Conservation (phyloP, 2,888 invertebrate genomes). For the Machimus rusticus region DNA sequence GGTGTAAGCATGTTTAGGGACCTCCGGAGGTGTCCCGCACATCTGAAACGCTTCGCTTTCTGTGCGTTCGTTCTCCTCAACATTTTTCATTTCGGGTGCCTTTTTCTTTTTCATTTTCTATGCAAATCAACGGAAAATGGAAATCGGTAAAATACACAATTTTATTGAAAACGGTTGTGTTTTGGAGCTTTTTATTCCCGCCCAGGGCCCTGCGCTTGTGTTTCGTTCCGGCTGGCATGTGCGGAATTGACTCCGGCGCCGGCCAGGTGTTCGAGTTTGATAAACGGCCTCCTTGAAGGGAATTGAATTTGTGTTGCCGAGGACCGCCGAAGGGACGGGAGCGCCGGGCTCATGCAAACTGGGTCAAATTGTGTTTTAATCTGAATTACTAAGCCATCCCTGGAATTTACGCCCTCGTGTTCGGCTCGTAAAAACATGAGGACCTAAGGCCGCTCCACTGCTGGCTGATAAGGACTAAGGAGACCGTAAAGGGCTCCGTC, state of each 20-base stretch:
- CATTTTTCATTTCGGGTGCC: neutral
- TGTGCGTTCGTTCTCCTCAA: neutral
- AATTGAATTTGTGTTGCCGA: neutral
- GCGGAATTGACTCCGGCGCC: neutral
- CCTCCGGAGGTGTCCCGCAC: neutral
- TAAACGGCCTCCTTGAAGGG: neutral
- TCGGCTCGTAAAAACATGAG: neutral
- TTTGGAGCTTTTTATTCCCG: neutral
- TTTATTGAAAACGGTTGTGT: slow-evolving; percentile 28
- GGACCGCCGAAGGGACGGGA: neutral
- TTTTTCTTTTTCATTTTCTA: slow-evolving; percentile 24
- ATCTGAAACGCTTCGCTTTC: neutral
- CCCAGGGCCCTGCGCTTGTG: neutral
- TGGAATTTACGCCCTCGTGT: neutral
- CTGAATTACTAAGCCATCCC: neutral
- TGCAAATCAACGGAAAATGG: slow-evolving; percentile 29
- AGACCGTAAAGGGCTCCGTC: neutral
- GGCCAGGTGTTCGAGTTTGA: slow-evolving; percentile 18
- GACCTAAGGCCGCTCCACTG: neutral
- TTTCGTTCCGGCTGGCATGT: neutral
- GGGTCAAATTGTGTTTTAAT: neutral
- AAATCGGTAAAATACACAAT: slow-evolving; percentile 31
- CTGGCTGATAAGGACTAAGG: neutral
- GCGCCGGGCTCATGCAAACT: neutral
- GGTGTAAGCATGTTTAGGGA: slow-evolving; percentile 30